Base-by-base conservation (phyloP, 2,888 invertebrate genomes). In the Lampropteryx suffumata region DNA sequence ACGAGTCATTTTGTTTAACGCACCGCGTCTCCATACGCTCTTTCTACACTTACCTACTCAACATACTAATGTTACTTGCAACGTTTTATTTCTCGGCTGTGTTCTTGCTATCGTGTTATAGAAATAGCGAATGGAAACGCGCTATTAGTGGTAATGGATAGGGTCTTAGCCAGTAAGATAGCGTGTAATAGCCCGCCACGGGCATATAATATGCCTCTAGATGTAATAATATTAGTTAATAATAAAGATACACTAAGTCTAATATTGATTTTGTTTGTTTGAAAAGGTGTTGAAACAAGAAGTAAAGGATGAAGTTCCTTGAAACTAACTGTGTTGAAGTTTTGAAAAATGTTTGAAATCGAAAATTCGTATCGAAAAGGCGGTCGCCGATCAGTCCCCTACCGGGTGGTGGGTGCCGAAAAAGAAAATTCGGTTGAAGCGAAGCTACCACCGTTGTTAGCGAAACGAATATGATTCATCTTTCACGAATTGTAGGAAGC, bases 211-310 rank as follows among this genome's bases (percentile, higher is more conserved):
- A 47, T 75, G 84, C 85, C 82, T 83, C 76, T 87, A 86, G 85
- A 76, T 84, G 79, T 85, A 86, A 62, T 54, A 46, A 84, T 79
- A 76, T 74, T 85, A 86, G 82, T 79, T 24, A 24, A 76, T 73
- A 86, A 89, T 87, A 88, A 88, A 89, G 84, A 71, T 83, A 84
- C 76, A 82, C 78, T 80, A 90, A 91, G 74, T 91, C 92, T 92
- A 92, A 92, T 92, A 83, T 91, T 91, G 90, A 92, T 92, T 94
- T 94, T 94, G 93, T 94, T 94, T 94, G 93, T 94, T 94, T 94
- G 92, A 93, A 92, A 94, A 94, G 94, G 94, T 94, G 93, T 93
- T 93, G 93, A 94, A 94, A 93, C 93, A 94, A 94, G 94, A 94
- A 93, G 93, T 93, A 93, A 94, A 93, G 94, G 94, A 94, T 94